Percentiles rank a stretch among this genome's conserved stretches.
Evolutionary conservation across 2,797 vertebrate species (phyloP).

Genomic region (Thaleichthys pacificus): DNA sequence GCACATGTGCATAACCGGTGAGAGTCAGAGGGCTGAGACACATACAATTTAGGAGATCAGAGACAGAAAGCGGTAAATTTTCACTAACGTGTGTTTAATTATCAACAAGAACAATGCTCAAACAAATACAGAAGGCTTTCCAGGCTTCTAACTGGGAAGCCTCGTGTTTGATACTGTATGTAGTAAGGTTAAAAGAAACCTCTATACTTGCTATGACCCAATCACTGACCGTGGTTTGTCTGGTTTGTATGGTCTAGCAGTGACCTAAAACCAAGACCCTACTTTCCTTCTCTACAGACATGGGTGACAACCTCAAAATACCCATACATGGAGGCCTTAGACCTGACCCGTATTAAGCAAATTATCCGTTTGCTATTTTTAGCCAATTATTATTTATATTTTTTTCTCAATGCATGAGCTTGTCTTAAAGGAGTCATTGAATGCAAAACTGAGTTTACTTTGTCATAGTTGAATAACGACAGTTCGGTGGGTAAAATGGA

Average conservation of each 20-base stretch:
- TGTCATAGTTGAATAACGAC: too few species aligned
- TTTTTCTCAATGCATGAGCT: constrained; percentile 17
- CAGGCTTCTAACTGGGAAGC: too few species aligned
- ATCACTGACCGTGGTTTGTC: not conserved
- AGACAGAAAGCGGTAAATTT: too few species aligned
- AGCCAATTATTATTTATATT: constrained; percentile 31
- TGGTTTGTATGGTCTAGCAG: constrained; percentile 16
- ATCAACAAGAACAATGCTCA: not conserved
- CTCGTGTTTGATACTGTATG: too few species aligned
- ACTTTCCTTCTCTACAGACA: constrained; percentile 48
- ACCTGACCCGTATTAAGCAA: not conserved
- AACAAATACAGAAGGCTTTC: too few species aligned
- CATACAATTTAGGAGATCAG: not conserved
- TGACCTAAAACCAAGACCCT: constrained; percentile 45
- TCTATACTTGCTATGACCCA: not conserved
- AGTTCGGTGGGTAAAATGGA: too few species aligned
- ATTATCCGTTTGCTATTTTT: constrained; percentile 62
- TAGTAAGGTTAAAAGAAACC: too few species aligned
- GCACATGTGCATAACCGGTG: not conserved
- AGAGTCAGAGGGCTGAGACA: not conserved
- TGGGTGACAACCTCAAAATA: constrained; percentile 28
- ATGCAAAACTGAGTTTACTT: too few species aligned
- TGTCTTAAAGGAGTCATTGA: too few species aligned
- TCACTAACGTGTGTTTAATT: not conserved
- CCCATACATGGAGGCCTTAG: constrained; percentile 65